These are phyloP conservation scores for Erpobdella octoculata DNA, from an alignment of 2,888 invertebrate genomes.

Conservation along the genomic window DNA sequence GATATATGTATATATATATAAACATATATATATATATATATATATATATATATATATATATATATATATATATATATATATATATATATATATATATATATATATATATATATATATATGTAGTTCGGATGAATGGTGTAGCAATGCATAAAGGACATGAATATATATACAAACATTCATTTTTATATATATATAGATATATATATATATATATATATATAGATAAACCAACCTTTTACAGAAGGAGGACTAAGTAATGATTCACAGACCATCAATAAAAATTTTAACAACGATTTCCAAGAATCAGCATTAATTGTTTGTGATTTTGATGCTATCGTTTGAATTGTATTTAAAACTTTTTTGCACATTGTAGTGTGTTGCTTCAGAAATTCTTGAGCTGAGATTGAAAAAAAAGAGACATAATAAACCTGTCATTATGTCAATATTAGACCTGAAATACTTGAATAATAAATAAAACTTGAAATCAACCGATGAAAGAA, in stretches of 20 bases:
- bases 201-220: too few relatives aligned
- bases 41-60: too few relatives aligned
- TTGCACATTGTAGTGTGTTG: constrained; percentile 58
- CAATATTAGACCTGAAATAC: background rate
- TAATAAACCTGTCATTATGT: background rate
- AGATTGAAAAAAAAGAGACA: constrained; percentile 4
- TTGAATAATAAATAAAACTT: background rate
- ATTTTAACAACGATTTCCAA: constrained; percentile 79
- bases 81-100: too few relatives aligned
- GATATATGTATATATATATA: too few relatives aligned
- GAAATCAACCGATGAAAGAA: background rate
- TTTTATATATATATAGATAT: too few relatives aligned
- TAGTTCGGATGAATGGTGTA: too few relatives aligned
- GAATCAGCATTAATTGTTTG: constrained; percentile 64
- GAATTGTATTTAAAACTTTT: background rate
- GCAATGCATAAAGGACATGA: too few relatives aligned
- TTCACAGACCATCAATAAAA: constrained; percentile 81
- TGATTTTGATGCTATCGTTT: constrained; percentile 72
- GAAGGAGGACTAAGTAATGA: constrained; percentile 83
- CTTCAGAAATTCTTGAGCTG: constrained; percentile 58
- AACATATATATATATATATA: too few relatives aligned
- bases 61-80: too few relatives aligned
- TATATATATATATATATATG: too few relatives aligned
- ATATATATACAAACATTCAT: too few relatives aligned
- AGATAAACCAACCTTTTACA: constrained; percentile 62